Evolutionary conservation across 1,140 invertebrate genomes (phyloP).

Genomic region (Rhyzopertha dominica): DNA sequence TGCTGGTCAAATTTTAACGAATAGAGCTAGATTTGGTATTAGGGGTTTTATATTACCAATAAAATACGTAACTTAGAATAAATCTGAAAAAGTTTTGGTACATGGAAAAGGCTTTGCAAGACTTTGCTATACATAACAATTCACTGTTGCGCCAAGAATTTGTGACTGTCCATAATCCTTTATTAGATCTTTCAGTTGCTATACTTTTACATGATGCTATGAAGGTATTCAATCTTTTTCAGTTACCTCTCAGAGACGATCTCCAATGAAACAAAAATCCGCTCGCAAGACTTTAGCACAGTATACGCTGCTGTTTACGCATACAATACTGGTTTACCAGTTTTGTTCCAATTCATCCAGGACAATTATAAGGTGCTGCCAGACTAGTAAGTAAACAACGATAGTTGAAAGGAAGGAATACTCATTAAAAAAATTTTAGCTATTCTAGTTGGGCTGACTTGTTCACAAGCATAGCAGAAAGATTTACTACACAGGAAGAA

Average conservation of each 20-base stretch:
- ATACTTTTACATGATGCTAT: neutral
- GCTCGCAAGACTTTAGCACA: neutral
- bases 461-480: neutral
- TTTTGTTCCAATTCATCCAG: neutral
- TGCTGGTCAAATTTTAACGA: no score
- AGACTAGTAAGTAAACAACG: neutral
- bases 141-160: no score
- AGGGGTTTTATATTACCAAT: no score
- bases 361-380: neutral
- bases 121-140: no score
- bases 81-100: no score
- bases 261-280: no score
- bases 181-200: neutral
- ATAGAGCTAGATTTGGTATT: no score
- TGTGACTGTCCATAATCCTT: conserved; percentile 2
- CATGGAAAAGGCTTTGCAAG: no score
- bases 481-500: neutral
- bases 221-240: neutral
- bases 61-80: no score
- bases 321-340: neutral
- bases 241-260: no score
- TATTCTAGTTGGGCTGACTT: neutral
- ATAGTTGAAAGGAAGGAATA: neutral
- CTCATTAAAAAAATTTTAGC: neutral
- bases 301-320: neutral